Conservation (phyloP, 2,113 vertebrate genomes). For the Lepus americanus region DNA sequence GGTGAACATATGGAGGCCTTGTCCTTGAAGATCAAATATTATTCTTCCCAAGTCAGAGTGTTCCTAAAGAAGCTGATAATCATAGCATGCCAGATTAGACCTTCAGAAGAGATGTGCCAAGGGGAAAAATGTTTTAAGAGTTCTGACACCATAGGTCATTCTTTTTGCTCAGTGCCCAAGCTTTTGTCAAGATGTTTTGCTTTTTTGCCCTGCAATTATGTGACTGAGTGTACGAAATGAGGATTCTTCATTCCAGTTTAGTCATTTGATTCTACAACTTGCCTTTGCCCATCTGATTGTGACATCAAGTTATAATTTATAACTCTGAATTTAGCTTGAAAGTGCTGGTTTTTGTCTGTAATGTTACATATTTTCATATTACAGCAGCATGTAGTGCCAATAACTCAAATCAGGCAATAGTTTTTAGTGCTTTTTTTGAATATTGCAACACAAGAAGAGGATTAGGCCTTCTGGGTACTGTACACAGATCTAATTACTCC, state of each 20-base stretch:
- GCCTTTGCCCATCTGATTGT: background rate
- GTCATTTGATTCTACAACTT: background rate
- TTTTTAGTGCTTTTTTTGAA: conserved; percentile 26
- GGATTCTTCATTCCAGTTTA: background rate
- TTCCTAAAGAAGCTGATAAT: background rate
- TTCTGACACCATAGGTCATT: background rate
- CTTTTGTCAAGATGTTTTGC: background rate
- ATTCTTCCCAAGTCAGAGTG: background rate
- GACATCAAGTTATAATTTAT: background rate
- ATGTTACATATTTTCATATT: background rate
- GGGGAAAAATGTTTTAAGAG: background rate
- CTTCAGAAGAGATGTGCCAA: background rate
- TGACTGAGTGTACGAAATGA: background rate
- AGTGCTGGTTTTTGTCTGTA: background rate
- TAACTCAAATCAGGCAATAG: background rate
- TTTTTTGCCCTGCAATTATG: background rate
- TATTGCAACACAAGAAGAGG: background rate
- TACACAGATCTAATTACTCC: conserved; percentile 48
- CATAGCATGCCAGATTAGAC: background rate
- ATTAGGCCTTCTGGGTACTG: conserved; percentile 22
- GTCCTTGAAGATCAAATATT: background rate
- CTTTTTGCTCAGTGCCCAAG: background rate
- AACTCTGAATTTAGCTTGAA: conserved; percentile 17
- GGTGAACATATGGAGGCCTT: background rate
- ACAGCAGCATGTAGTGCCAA: background rate